Percentiles rank a stretch among this genome's conserved stretches.
These are phyloP conservation scores for Galago senegalensis DNA, from an alignment of 2,797 vertebrate species.

Conservation along the genomic window DNA sequence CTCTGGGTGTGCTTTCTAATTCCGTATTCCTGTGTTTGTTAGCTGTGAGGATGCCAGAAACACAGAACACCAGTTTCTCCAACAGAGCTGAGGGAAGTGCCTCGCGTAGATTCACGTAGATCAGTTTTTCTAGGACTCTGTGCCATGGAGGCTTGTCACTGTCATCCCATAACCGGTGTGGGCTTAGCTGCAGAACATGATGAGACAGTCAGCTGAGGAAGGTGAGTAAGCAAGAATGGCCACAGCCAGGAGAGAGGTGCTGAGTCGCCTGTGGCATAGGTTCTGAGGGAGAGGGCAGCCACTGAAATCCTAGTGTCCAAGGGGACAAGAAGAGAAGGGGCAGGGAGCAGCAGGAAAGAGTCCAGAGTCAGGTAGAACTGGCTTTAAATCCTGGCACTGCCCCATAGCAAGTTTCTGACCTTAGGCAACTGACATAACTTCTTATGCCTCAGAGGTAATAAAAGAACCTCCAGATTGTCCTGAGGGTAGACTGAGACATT, in stretches of 20 bases:
- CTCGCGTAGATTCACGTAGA: slow-evolving; percentile 3
- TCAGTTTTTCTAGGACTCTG: background rate
- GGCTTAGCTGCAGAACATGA: background rate
- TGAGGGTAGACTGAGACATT: slow-evolving; percentile 4
- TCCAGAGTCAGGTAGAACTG: background rate
- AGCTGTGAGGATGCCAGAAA: slow-evolving; percentile 59
- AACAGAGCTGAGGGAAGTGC: slow-evolving; percentile 36
- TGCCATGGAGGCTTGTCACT: background rate
- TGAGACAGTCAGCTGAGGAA: background rate
- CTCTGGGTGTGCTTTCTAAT: slow-evolving; percentile 74
- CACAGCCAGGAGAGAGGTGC: background rate
- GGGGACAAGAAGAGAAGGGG: background rate
- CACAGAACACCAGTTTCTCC: slow-evolving; percentile 60
- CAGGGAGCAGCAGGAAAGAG: background rate
- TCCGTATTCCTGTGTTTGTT: slow-evolving; percentile 73
- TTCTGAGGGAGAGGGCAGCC: background rate
- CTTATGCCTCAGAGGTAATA: slow-evolving; percentile 22
- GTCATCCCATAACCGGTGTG: background rate
- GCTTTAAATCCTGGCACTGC: slow-evolving; percentile 26
- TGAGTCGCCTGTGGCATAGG: background rate
- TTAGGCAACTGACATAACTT: slow-evolving; percentile 57
- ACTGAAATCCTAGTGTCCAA: background rate
- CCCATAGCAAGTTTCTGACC: slow-evolving; percentile 23
- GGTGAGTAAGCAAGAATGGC: background rate
- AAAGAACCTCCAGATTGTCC: slow-evolving; percentile 35